phyloP scores from a whole-genome alignment of 2,888 invertebrate genomes.

The Unio delphinus region DNA sequence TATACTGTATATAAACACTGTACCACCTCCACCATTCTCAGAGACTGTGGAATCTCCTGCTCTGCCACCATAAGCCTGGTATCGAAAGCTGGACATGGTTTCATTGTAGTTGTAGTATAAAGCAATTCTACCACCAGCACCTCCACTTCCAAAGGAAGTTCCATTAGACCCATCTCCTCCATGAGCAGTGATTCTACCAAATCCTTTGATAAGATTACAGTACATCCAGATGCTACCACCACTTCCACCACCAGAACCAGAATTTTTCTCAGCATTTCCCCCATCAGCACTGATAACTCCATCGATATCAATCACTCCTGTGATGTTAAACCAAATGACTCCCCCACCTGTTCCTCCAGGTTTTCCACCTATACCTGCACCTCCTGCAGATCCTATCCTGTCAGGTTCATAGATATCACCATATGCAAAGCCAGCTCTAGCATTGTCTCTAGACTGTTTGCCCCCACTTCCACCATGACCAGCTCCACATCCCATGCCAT shows the following conservation, averaged over 20 bases:
- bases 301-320: conserved; percentile 52
- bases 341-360: conserved; percentile 56
- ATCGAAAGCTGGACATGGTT: conserved; percentile 52
- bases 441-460: conserved; percentile 20
- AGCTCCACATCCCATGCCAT: conserved; percentile 31
- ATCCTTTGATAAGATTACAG: conserved; percentile 49
- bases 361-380: conserved; percentile 22
- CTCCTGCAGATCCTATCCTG: conserved; percentile 53
- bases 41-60: conserved; percentile 22
- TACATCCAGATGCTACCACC: conserved; percentile 61
- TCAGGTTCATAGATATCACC: conserved; percentile 57
- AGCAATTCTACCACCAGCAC: conserved; percentile 56
- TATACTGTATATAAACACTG: conserved; percentile 51
- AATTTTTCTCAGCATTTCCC: conserved; percentile 15
- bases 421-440: conserved; percentile 47
- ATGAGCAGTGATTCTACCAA: conserved; percentile 51
- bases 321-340: conserved; percentile 57
- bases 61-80: conserved; percentile 44
- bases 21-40: conserved; percentile 54
- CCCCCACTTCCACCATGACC: conserved; percentile 57
- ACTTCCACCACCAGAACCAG: conserved; percentile 50
- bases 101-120: conserved; percentile 51
- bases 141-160: conserved; percentile 44
- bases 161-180: conserved; percentile 44
- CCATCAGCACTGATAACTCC: conserved; percentile 55